A percentile compares a stretch with the other conserved stretches of the same genome.
Conservation (phyloP, 2,797 vertebrate species). For the Botia kubotai region DNA sequence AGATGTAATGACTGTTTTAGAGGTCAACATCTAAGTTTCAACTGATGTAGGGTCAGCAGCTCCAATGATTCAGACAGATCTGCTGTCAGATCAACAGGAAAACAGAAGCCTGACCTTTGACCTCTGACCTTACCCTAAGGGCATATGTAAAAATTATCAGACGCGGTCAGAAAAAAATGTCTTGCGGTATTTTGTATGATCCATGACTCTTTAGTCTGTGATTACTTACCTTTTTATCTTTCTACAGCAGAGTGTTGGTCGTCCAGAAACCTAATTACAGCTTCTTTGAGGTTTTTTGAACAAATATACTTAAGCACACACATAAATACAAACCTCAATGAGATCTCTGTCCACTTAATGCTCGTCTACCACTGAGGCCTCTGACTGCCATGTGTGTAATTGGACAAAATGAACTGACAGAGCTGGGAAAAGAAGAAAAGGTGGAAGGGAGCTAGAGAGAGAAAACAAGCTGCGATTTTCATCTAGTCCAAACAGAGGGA, state of each 20-base stretch:
- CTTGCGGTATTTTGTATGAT: background rate
- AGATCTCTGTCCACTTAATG: slow-evolving; percentile 57
- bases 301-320: slow-evolving; percentile 49
- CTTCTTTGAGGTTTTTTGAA: background rate
- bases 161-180: background rate
- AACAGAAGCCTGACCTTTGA: slow-evolving; percentile 3
- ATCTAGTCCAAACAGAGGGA: slow-evolving; percentile 33
- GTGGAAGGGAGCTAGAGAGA: background rate
- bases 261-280: slow-evolving; percentile 85
- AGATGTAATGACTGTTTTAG: background rate
- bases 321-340: slow-evolving; percentile 55
- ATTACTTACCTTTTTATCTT: slow-evolving; percentile 61
- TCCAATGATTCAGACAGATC: background rate
- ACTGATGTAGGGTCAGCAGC: too few relatives aligned
- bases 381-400: slow-evolving; percentile 85
- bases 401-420: slow-evolving; percentile 81
- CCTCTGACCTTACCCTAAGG: background rate
- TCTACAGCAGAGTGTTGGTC: slow-evolving; percentile 76
- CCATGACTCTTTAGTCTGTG: background rate
- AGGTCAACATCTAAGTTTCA: background rate
- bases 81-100: slow-evolving; percentile 9
- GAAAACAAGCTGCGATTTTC: slow-evolving; percentile 22
- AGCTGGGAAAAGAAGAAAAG: slow-evolving; percentile 6
- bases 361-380: slow-evolving; percentile 69
- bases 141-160: background rate